Base-by-base conservation (phyloP, 2,888 invertebrate genomes). In the Hydroisotoma schaefferi region DNA sequence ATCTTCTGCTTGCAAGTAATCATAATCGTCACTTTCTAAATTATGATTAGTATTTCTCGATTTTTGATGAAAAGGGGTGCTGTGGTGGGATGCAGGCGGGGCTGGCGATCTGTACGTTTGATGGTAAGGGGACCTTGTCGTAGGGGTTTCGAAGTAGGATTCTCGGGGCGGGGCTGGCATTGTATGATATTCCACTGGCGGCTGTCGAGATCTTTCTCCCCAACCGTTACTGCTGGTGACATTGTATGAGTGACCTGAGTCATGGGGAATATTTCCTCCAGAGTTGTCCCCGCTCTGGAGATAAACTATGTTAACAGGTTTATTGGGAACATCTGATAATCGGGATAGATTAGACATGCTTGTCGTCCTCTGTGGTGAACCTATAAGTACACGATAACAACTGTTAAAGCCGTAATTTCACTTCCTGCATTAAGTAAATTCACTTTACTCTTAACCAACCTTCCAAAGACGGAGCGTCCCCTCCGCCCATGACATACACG, bases 291-390 rank as follows among this genome's bases (percentile, higher is more conserved):
- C 58, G 54, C 64, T 63, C 55, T 69, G 71, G 46, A 72, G 68
- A 59, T 70, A 72, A 40, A 72, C 72, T 56, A 72, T 72, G 62
- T 70, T 72, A 8, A 72, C 67, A 52, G 72, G 72, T 56, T 70
- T 72, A 63, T 70, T 72, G 37, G 66, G 70, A 44, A 70, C 58
- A 65, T 72, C 72, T 8, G 72, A 72, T 25, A 72, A 59, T 49
- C 69, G 59, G 25, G 70, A 70, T 26, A 72, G 60, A 54, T 72
- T 72, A 38, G 70, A 69, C 69, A 72, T 70, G 56, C 70, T 70
- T 43, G 70, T 68, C 55, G 68, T 70, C 63, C 70, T 59, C 48
- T 67, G 46, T n/a, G 68, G 68, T 55, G 65, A 59, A 55, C 69
- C 72, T 70, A 51, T 15, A 29, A 59, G 43, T 51, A 27, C 28